Evolutionary conservation across 2,113 vertebrate genomes (phyloP).

Genomic region (Campylomormyrus numenius): DNA sequence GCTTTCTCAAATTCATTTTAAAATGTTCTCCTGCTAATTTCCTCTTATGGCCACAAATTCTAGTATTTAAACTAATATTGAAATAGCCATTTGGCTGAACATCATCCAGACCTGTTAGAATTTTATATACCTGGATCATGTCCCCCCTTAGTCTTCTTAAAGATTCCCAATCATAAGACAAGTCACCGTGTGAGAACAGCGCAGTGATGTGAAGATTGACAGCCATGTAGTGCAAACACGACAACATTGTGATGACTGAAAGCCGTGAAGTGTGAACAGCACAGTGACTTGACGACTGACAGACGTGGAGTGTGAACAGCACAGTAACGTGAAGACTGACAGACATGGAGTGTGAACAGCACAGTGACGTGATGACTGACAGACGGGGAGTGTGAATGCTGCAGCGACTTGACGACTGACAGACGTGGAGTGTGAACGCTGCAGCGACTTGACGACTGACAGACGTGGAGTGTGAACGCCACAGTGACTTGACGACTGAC

Average conservation of each 20-base stretch:
- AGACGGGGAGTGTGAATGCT: rapidly evolving
- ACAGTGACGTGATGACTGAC: neutral
- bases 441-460: neutral
- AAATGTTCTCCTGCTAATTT: too few relatives aligned
- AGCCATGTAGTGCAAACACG: neutral
- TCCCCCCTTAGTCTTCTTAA: neutral
- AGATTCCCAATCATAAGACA: neutral
- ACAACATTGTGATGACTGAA: neutral
- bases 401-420: neutral
- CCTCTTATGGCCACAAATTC: too few relatives aligned
- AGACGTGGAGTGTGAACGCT: neutral
- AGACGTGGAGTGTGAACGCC: neutral
- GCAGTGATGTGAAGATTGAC: neutral
- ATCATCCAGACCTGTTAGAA: too few relatives aligned
- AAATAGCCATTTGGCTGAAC: too few relatives aligned
- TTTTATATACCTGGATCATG: too few relatives aligned
- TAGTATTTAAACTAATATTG: too few relatives aligned
- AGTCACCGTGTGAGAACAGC: neutral
- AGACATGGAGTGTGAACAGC: neutral
- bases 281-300: neutral
- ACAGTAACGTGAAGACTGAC: neutral
- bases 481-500: too few relatives aligned
- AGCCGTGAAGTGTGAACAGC: neutral
- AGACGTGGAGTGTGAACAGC: neutral
- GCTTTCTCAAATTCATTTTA: too few relatives aligned